Evolutionary conservation across 2,888 invertebrate species (phyloP), one percentile per base, ranked within the genome.

Genomic region (Philereme transversata): DNA sequence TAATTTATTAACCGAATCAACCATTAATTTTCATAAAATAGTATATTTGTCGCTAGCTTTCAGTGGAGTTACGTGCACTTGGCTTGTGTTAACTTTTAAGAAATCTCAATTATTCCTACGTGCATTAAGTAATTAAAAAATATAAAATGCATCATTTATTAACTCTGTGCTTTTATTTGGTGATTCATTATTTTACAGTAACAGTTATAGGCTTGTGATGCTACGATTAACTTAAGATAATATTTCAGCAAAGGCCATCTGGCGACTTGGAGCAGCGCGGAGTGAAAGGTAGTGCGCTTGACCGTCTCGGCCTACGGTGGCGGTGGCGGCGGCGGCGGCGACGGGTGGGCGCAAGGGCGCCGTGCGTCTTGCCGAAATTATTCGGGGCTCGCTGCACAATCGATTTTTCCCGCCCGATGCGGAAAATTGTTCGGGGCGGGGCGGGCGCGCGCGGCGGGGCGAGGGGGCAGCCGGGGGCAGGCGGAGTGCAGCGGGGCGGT

Each of bases 331-430:
- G 60, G 67, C 68, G 71, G 65, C 58, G 55, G 70, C 72, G 72
- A 73, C 76, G 69, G 67, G 84, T 80, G 83, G 83, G 86, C 82
- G 86, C 90, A 88, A 89, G 89, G 90, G 90, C 90, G 90, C 91
- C 91, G 89, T 90, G 90, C 90, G 91, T 91, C 91, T 91, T 91
- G 90, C 90, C 91, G 85, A 91, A 91, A 90, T 90, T 89, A 90
- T 91, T 91, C 88, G 91, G 90, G 87, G 88, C 90, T 87, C 88
- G 90, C 88, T 90, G 90, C 91, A 91, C 90, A 92, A 92, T 92
- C 92, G 92, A 92, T 92, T 92, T 91, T 92, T 92, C 91, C 91
- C 88, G 87, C 90, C 91, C 91, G 91, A 90, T 90, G 91, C 91
- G 92, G 88, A 91, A 92, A 92, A 92, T 90, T 89, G 83, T 87